phyloP scores from a whole-genome alignment of 2,888 invertebrate species.

The Tuberolachnus salignus region DNA sequence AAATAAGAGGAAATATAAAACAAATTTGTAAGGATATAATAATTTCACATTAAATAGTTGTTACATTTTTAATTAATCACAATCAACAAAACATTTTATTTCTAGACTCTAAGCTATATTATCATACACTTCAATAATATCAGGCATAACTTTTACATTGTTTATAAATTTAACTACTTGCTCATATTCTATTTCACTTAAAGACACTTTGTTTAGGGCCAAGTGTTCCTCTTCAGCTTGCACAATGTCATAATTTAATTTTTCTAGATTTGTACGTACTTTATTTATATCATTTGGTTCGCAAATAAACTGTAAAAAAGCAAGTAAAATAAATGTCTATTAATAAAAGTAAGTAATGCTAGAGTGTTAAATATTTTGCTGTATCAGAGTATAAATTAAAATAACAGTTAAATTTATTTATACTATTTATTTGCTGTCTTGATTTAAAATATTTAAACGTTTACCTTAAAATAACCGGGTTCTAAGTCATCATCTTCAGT shows the following conservation, averaged over 20 bases:
- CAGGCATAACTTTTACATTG: conserved; percentile 67
- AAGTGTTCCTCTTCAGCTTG: conserved; percentile 65
- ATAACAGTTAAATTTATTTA: no score
- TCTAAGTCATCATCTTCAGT: conserved; percentile 63
- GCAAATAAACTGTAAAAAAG: conserved; percentile 68
- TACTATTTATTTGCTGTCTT: no score
- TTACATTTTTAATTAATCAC: background rate
- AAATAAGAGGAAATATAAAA: no score
- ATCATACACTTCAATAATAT: conserved; percentile 68
- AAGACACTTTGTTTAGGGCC: conserved; percentile 63
- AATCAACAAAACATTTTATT: background rate
- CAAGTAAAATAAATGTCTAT: background rate
- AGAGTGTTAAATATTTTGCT: no score
- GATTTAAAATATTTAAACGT: background rate
- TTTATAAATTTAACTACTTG: conserved; percentile 64
- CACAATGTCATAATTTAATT: conserved; percentile 64
- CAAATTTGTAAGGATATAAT: background rate
- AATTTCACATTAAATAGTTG: background rate
- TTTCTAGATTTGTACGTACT: conserved; percentile 65
- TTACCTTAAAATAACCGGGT: conserved; percentile 61
- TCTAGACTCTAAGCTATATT: conserved; percentile 64
- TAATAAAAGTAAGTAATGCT: no score
- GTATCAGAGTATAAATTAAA: background rate
- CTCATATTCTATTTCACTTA: conserved; percentile 66
- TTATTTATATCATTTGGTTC: conserved; percentile 64